Percentiles rank a stretch among this genome's conserved stretches.
Conservation (phyloP, 2,797 vertebrate species). For the Hydrocynus forskahlii region DNA sequence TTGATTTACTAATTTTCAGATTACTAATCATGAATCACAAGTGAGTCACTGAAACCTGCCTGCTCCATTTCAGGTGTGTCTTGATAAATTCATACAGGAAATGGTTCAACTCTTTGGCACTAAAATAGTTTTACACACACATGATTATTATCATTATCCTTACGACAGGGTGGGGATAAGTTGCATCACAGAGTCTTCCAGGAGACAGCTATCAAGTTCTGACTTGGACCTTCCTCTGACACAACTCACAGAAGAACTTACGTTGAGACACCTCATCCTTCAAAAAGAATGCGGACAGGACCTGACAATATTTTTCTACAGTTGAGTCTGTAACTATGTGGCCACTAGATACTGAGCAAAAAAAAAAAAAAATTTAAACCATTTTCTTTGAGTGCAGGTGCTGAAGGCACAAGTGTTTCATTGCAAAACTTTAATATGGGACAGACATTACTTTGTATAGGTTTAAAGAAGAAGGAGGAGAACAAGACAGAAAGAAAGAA, state of each 20-base stretch:
- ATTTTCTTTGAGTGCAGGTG: background rate
- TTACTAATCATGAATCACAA: constrained; percentile 26
- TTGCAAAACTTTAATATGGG: too few relatives aligned
- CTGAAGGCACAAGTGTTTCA: background rate
- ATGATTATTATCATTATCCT: background rate
- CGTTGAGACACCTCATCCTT: background rate
- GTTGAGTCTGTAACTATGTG: background rate
- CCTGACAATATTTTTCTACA: background rate
- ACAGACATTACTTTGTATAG: too few relatives aligned
- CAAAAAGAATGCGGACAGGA: background rate
- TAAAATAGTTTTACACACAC: constrained; percentile 1
- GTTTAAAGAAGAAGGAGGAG: too few relatives aligned
- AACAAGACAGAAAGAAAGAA: background rate
- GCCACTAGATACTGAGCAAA: background rate
- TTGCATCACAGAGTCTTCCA: constrained; percentile 1
- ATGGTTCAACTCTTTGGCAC: background rate
- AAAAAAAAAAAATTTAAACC: background rate
- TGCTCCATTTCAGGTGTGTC: constrained; percentile 47
- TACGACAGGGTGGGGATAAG: background rate
- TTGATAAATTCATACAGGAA: constrained; percentile 8
- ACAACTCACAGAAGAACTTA: constrained; percentile 20
- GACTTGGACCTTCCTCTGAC: constrained; percentile 12
- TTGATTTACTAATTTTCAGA: constrained; percentile 8
- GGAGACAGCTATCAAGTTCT: constrained; percentile 20
- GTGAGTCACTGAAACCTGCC: constrained; percentile 20